Evolutionary conservation across 2,888 invertebrate genomes (phyloP), one percentile per base, ranked within the genome.

Genomic region (Acleris sparsana): DNA sequence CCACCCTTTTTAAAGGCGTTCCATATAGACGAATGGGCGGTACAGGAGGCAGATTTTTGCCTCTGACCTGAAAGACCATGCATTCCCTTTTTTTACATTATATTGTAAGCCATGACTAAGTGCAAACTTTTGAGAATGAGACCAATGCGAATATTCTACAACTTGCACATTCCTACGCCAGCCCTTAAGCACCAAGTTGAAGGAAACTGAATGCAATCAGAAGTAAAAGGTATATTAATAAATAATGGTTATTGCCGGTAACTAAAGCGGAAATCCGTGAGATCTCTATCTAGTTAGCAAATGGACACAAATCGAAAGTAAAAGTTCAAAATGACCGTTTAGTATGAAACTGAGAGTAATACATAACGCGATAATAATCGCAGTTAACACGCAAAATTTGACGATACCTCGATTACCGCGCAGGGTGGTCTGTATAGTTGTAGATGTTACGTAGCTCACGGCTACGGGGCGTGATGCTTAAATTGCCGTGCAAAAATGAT

Each of bases 301-400:
- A 43, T 44, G 56, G 56, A 39, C 62, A 53, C 62, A 25, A 46
- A 18, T 57, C 16, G 66, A 66, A 66, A 66, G 66, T 66, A 66
- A 66, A 66, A 66, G 66, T 56, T 44, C 33, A 33, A 66, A 51
- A 53, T 29, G 48, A 17, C 48, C 49, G 56, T 65, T 64, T 65
- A 61, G 51, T 53, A 49, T 51, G 53, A 66, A 62, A 66, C 52
- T 48, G 64, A 59, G 63, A 58, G 63, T 63, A 53, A 48, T 58
- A 33, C 33, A 33, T 48, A 43, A 55, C 44, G 52, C 39, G 44
- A 18, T 56, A 56, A 43, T 56, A 51, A 63, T 51, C 39, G 63
- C 17, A 39, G 33, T 20, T 39, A 39, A 25, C 62, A 56, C 48
- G 56, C 57, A 13, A 25, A 57, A 49, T 20, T 22, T 25, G 51